These are phyloP conservation scores for Mustelus asterias DNA, from an alignment of 2,113 vertebrate species.

Conservation along the genomic window DNA sequence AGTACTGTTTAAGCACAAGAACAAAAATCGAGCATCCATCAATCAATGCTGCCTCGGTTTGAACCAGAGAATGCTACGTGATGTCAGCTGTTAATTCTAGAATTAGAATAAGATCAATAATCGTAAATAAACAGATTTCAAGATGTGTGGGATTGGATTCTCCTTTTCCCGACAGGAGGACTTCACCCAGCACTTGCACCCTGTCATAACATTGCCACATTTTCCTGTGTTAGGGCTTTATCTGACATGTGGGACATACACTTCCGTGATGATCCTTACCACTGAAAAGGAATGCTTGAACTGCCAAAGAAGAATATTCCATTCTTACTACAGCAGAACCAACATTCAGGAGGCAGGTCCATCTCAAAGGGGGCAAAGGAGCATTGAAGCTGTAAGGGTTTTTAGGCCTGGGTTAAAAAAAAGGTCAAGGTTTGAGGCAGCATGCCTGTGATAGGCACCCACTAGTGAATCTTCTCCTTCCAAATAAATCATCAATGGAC, in stretches of 20 bases:
- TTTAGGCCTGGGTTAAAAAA: not conserved
- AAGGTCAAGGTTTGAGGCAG: not conserved
- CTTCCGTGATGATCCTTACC: not conserved
- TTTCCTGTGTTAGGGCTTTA: not conserved
- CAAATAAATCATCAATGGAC: too few relatives aligned
- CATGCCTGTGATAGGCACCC: too few relatives aligned
- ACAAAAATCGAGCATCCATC: not conserved
- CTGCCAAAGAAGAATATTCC: not conserved
- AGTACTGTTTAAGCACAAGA: not conserved
- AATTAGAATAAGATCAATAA: not conserved
- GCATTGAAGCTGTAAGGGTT: not conserved
- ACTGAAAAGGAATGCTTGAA: not conserved
- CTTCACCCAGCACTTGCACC: not conserved
- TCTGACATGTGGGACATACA: not conserved
- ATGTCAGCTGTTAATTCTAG: not conserved
- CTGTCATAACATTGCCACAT: not conserved
- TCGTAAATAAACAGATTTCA: conserved; percentile 11
- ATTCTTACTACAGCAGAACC: not conserved
- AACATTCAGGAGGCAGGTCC: not conserved
- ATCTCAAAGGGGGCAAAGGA: not conserved
- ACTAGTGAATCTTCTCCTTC: too few relatives aligned
- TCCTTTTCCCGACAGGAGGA: not conserved
- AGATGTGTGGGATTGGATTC: not conserved
- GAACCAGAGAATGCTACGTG: not conserved
- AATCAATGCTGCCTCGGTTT: not conserved